A percentile compares a stretch with the other conserved stretches of the same genome.
Evolutionary conservation across 2,888 invertebrate genomes (phyloP).

Genomic region (Vandiemenella viatica): DNA sequence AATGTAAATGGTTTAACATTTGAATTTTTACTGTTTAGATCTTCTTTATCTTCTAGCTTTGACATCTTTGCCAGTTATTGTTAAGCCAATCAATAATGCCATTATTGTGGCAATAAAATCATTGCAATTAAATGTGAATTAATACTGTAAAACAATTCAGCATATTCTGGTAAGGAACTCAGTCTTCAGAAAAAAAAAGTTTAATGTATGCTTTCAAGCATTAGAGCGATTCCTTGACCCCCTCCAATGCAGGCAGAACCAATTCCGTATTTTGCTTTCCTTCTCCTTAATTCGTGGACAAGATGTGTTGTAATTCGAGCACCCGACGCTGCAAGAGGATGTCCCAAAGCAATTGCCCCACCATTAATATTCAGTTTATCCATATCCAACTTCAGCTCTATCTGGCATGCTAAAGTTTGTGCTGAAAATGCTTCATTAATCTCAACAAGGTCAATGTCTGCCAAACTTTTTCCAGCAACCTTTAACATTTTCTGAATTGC

Average conservation of each 20-base stretch:
- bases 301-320: slow-evolving; percentile 82
- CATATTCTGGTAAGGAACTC: too few species aligned
- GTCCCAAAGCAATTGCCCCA: slow-evolving; percentile 93
- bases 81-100: too few species aligned
- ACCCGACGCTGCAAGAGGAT: slow-evolving; percentile 91
- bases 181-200: too few species aligned
- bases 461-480: slow-evolving; percentile 57
- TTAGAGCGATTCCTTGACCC: slow-evolving; percentile 90
- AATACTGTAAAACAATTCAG: too few species aligned
- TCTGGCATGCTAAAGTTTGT: slow-evolving; percentile 83
- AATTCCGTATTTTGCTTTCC: slow-evolving; percentile 70
- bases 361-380: slow-evolving; percentile 87
- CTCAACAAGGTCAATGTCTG: slow-evolving; percentile 85
- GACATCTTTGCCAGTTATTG: too few species aligned
- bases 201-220: slow-evolving; percentile 53
- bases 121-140: too few species aligned
- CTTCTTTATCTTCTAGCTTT: too few species aligned
- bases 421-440: slow-evolving; percentile 98
- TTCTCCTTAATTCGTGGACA: slow-evolving; percentile 62
- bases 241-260: slow-evolving; percentile 98
- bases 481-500: slow-evolving; percentile 79
- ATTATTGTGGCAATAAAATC: too few species aligned
- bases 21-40: too few species aligned
- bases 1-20: too few species aligned
- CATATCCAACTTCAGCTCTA: slow-evolving; percentile 72